Evolutionary conservation across 2,888 invertebrate genomes (phyloP).

Genomic region (Caenorhabditis sinica): DNA sequence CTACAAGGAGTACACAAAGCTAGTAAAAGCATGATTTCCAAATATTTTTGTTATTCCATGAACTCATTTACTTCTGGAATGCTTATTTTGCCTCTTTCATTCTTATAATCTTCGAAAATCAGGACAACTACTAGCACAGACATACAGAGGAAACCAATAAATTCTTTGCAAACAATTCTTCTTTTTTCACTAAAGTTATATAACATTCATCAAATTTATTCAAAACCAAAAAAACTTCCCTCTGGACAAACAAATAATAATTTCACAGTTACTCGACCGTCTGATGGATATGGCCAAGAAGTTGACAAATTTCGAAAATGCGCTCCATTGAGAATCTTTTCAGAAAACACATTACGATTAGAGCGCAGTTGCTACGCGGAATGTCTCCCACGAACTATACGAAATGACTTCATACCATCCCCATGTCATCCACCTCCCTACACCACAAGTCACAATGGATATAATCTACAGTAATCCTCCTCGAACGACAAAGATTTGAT

Average conservation of each 20-base stretch:
- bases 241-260: slow-evolving; percentile 15
- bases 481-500: slow-evolving; percentile 2
- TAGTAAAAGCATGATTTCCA: no score
- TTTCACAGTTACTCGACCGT: slow-evolving; percentile 23
- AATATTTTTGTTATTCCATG: no score
- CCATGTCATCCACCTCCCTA: background rate
- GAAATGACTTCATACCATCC: background rate
- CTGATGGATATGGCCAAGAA: slow-evolving; percentile 19
- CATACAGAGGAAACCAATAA: background rate
- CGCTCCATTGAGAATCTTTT: background rate
- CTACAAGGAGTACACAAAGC: no score
- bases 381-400: background rate
- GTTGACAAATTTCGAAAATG: background rate
- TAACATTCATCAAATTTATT: slow-evolving; percentile 47
- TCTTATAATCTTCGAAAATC: background rate
- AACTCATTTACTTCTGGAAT: no score
- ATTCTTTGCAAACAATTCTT: background rate
- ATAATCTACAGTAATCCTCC: slow-evolving; percentile 42
- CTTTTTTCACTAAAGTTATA: background rate
- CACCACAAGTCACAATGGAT: background rate
- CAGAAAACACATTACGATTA: background rate
- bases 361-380: no score
- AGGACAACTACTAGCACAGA: background rate
- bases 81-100: no score
- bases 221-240: slow-evolving; percentile 10